Base-by-base conservation (phyloP, 2,113 vertebrate species). In the Xiphophorus maculatus region DNA sequence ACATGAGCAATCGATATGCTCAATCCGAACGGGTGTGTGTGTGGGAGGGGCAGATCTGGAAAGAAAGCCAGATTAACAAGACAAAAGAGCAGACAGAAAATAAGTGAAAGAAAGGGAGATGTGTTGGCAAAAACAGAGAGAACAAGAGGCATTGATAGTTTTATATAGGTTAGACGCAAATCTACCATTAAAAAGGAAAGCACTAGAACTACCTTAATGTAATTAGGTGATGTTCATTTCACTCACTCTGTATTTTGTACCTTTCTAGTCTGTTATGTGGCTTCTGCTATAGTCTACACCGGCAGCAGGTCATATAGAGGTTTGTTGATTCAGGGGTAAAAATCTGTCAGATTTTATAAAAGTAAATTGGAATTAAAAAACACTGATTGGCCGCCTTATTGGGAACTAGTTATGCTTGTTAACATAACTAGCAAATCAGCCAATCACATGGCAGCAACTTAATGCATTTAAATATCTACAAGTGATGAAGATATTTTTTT, bases 1-100 rank as follows among this genome's bases (percentile, higher is more conserved):
- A 93, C 94, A 93, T 89, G 87, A 91, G 89, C 91, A 84, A 95
- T 95, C 94, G 93, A 95, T 95, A 95, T 77, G 85, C 85, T 76
- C 86, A 83, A 90, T 88, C 90, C 90, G 93, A 93, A 93, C 89
- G 88, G 86, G 90, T 79, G 87, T 89, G 92, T 83, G 88, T 80
- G 35, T 37, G 48, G 48, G 79, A 76, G 86, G 60, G 89, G 81
- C 81, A 84, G 91, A 93, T 42, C 4, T 42, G 89, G 83, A 87
- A 86, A 68, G 6, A 88, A 92, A 84, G 63, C 83, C 79, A 90
- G 92, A 91, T 89, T 87, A 79, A 87, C 88, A 42, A 81, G 86
- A 84, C 77, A 69, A 91, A 91, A 83, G 77, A 74, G 74, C 65
- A 79, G 82, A 84, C 60, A 81, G 80, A 87, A 74, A 89, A 83